Conservation (phyloP, 2,888 invertebrate genomes). For the Epinotia bilunana region DNA sequence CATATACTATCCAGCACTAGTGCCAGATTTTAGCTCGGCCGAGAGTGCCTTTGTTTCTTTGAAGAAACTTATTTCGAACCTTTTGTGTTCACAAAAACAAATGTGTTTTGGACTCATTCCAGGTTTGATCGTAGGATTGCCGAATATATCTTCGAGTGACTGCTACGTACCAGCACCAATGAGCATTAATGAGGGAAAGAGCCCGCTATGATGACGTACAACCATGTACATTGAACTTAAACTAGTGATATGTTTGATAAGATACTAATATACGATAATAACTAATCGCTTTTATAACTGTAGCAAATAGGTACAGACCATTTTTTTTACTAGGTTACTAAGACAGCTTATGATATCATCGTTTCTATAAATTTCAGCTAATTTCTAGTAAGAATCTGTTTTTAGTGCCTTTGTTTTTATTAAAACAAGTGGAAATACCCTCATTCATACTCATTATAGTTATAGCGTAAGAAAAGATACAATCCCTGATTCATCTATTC, state of each 20-base stretch:
- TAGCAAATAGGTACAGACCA: not conserved
- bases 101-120: conserved; percentile 33
- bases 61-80: conserved; percentile 17
- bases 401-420: no score
- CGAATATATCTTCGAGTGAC: conserved; percentile 6
- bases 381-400: no score
- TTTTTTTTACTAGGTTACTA: not conserved
- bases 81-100: conserved; percentile 27
- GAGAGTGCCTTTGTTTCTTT: conserved; percentile 35
- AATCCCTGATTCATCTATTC: no score
- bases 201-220: not conserved
- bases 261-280: no score
- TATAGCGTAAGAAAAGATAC: no score
- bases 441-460: no score
- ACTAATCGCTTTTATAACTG: not conserved
- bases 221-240: not conserved
- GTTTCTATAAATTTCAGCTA: no score
- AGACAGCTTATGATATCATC: no score
- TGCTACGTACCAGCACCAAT: conserved; percentile 5
- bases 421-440: no score
- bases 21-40: conserved; percentile 25
- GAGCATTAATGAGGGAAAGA: not conserved
- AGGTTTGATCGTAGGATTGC: conserved; percentile 16
- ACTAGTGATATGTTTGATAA: not conserved
- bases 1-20: conserved; percentile 2